Evolutionary conservation across 1,140 invertebrate species (phyloP).

Genomic region (Drosophila bifasciata): DNA sequence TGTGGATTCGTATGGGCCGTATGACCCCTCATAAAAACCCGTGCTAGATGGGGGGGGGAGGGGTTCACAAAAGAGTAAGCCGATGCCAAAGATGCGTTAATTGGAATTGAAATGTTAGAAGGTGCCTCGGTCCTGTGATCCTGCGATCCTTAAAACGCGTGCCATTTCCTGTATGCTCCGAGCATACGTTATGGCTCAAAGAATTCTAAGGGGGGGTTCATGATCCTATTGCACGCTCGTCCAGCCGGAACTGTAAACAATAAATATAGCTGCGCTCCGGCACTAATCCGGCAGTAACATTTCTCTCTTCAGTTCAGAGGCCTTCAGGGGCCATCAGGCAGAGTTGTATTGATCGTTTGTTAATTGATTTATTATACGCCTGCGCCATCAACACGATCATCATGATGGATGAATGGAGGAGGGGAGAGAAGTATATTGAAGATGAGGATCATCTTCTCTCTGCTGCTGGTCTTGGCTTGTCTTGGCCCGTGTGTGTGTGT

Average conservation of each 20-base stretch:
- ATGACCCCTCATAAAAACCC: conserved; percentile 35
- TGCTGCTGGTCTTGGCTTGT: conserved; percentile 3
- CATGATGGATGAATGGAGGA: neutral
- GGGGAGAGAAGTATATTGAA: too few species aligned
- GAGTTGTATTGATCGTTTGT: conserved; percentile 45
- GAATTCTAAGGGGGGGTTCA: too few species aligned
- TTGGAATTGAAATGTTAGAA: conserved; percentile 67
- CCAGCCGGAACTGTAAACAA: conserved; percentile 82
- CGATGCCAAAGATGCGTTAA: conserved; percentile 65
- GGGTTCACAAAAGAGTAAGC: conserved; percentile 67
- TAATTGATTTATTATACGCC: conserved; percentile 80
- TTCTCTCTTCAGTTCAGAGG: neutral
- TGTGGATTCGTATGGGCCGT: conserved; percentile 33
- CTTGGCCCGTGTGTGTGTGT: conserved; percentile 8
- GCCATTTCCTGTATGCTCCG: conserved; percentile 12
- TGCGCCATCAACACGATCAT: conserved; percentile 59
- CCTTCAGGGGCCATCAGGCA: too few species aligned
- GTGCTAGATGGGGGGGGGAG: too few species aligned
- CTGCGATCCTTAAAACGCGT: conserved; percentile 5
- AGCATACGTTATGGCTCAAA: conserved; percentile 7
- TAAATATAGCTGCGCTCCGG: conserved; percentile 57
- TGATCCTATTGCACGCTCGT: conserved; percentile 62
- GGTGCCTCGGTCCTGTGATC: conserved; percentile 4
- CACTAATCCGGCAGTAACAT: conserved; percentile 56
- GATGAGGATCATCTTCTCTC: neutral